A percentile compares a stretch with the other conserved stretches of the same genome.
phyloP scores from a whole-genome alignment of 1,140 invertebrate species.

The Drosophila nigrodunni region DNA sequence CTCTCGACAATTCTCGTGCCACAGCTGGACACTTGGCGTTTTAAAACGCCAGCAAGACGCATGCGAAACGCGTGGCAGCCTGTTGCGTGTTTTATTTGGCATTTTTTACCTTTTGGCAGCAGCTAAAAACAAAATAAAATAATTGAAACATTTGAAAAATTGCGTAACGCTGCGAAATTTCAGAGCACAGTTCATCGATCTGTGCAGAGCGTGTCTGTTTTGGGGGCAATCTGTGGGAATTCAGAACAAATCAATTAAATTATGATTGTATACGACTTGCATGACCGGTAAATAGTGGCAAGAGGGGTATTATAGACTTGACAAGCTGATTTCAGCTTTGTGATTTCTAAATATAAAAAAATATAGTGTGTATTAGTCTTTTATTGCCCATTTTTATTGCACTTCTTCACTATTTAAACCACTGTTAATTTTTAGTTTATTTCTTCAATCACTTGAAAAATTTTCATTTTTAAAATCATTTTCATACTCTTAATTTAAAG shows the following conservation, averaged over 20 bases:
- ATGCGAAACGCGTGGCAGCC: slow-evolving; percentile 1
- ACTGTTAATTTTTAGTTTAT: no score
- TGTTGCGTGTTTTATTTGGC: slow-evolving; percentile 39
- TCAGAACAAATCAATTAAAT: slow-evolving; percentile 50
- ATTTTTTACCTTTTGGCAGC: slow-evolving; percentile 12
- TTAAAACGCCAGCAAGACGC: slow-evolving; percentile 38
- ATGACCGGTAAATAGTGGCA: background rate
- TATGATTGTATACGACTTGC: slow-evolving; percentile 11
- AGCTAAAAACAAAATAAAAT: slow-evolving; percentile 10
- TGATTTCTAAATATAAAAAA: no score
- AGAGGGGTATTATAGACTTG: background rate
- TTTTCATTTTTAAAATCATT: background rate
- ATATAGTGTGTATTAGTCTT: no score
- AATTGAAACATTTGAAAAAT: slow-evolving; percentile 14
- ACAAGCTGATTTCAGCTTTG: no score
- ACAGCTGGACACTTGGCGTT: slow-evolving; percentile 6
- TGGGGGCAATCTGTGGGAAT: slow-evolving; percentile 31
- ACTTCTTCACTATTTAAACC: no score
- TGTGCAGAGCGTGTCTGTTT: background rate
- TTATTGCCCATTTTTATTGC: background rate
- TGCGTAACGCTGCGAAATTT: slow-evolving; percentile 29
- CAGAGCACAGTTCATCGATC: slow-evolving; percentile 36
- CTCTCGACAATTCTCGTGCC: background rate
- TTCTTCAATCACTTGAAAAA: background rate
- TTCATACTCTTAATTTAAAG: no score